Evolutionary conservation across 2,888 invertebrate species (phyloP).

Genomic region (Epirrita christyi): DNA sequence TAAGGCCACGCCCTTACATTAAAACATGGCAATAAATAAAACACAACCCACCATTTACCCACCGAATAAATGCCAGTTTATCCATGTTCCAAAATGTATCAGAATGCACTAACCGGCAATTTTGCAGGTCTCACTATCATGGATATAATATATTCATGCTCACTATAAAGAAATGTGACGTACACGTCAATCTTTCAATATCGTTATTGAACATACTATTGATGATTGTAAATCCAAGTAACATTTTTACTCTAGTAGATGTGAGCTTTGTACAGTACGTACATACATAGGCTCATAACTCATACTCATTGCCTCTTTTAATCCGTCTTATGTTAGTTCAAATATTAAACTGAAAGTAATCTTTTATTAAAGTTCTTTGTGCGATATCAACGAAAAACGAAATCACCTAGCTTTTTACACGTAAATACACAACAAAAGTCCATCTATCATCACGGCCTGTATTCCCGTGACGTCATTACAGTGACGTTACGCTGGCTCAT

Average conservation of each 20-base stretch:
- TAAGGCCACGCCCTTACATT: not conserved
- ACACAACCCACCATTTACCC: conserved; percentile 14
- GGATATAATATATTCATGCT: too few species aligned
- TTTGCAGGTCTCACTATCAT: too few species aligned
- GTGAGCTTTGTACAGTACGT: too few species aligned
- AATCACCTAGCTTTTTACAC: conserved; percentile 30
- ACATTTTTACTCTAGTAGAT: too few species aligned
- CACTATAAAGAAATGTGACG: too few species aligned
- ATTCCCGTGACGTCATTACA: conserved; percentile 38
- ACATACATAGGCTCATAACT: too few species aligned
- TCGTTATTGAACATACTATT: too few species aligned
- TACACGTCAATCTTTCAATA: too few species aligned
- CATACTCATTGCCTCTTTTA: too few species aligned
- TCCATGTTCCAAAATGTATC: conserved; percentile 11
- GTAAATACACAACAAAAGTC: conserved; percentile 28
- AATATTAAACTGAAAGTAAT: too few species aligned
- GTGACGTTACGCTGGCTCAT: conserved; percentile 37
- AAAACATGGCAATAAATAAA: conserved; percentile 21
- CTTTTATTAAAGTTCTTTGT: conserved; percentile 10
- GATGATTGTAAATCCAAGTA: too few species aligned
- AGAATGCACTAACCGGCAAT: conserved; percentile 6
- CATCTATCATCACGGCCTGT: conserved; percentile 38
- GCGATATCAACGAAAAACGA: conserved; percentile 25
- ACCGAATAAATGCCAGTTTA: conserved; percentile 18
- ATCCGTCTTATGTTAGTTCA: too few species aligned